Evolutionary conservation across 2,797 vertebrate genomes (phyloP), one percentile per base, ranked within the genome.

Genomic region (Sorex maritimensis): DNA sequence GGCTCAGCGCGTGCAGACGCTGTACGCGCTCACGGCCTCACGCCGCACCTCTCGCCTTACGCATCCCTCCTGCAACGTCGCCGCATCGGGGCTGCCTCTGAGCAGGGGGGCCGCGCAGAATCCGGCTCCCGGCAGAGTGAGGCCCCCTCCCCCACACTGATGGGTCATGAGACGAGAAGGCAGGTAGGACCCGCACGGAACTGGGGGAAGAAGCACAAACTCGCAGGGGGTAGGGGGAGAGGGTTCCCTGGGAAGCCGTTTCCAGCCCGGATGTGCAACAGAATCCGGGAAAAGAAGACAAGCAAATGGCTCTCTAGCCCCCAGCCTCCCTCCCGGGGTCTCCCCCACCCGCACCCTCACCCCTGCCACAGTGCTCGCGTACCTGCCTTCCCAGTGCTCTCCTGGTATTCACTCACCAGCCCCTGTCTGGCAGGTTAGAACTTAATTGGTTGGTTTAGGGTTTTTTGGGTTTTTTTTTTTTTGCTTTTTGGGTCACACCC

Each of bases 321-420:
- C 13, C 52, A 46, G 23, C 6, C 8, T 69, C 41, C 69, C 73
- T 72, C 74, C 52, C 87, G 26, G 26, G 26, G 23, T 92, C 92
- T 91, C 79, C 86, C 83, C 63, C 78, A 26, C 41, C 52, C 17
- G 65, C 52, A 2, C 21, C 24, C 30, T 52, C 78, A 24, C 14
- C 46, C 26, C 28, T 63, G 5, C n/a, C 41, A 58, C 34, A 58
- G n/a, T 83, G 44, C 23, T 38, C 86, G 81, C 28, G 2, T 34
- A 87, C 30, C 67, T 6, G 5, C 26, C 49, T 75, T 67, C 28
- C 4, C 55, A 67, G 4, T 23, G 61, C 90, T 95, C 90, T 82
- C 88, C 84, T 71, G 68, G 84, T 14, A 88, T n/a, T 84, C 69
- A 69, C 26, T 73, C 81, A 81, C 69, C 81, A 82, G 68, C 26